Conservation (phyloP, 2,113 vertebrate genomes). For the Xenopus tropicalis region UCB_Xtro_10.0 CM004443.2:107559501-107560000, state of each 20-base stretch:
- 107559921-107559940: too few species aligned
- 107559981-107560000: too few species aligned
- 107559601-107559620: neutral
- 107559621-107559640: neutral
- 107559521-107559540: conserved; percentile 31
- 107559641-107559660: neutral
- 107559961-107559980: too few species aligned
- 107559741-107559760: neutral
- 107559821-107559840: too few species aligned
- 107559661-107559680: neutral
- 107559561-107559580: conserved; percentile 27
- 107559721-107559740: neutral
- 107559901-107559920: too few species aligned
- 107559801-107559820: too few species aligned
- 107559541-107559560: conserved; percentile 23
- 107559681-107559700: too few species aligned
- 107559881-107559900: too few species aligned
- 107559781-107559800: neutral
- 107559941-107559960: too few species aligned
- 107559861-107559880: too few species aligned
- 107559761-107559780: neutral
- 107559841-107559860: too few species aligned
- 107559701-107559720: neutral
- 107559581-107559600: conserved; percentile 5
- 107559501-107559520: conserved; percentile 26